A percentile compares a stretch with the other conserved stretches of the same genome.
Evolutionary conservation across 2,797 vertebrate species (phyloP).

Genomic region (Uromys caudimaculatus): DNA sequence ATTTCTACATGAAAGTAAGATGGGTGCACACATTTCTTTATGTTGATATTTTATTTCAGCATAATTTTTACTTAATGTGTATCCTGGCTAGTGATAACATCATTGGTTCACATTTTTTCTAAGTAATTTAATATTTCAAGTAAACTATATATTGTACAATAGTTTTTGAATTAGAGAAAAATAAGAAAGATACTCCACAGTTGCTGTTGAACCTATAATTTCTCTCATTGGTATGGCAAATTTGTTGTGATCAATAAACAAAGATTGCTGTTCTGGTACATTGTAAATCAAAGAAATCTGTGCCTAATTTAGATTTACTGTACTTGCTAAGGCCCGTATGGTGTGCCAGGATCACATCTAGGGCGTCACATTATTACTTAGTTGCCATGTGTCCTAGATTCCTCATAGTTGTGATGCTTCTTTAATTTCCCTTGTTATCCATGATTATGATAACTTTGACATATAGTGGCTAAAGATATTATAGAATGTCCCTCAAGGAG

Average conservation of each 20-base stretch:
- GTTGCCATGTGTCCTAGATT: background rate
- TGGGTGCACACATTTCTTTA: background rate
- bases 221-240: background rate
- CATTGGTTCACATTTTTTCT: background rate
- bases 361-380: background rate
- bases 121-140: conserved; percentile 8
- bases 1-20: background rate
- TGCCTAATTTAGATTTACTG: background rate
- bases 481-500: background rate
- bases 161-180: background rate
- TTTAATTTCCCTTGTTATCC: background rate
- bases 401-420: background rate
- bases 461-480: background rate
- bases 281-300: background rate
- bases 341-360: background rate
- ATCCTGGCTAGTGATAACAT: background rate
- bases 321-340: background rate
- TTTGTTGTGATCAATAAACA: background rate
- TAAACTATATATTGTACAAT: background rate
- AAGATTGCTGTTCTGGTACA: background rate
- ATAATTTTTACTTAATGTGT: background rate
- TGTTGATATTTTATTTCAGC: conserved; percentile 12
- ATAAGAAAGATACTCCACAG: background rate
- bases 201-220: background rate
- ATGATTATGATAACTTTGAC: background rate